phyloP scores from a whole-genome alignment of 2,113 vertebrate species.

The Colinus virginianus region DNA sequence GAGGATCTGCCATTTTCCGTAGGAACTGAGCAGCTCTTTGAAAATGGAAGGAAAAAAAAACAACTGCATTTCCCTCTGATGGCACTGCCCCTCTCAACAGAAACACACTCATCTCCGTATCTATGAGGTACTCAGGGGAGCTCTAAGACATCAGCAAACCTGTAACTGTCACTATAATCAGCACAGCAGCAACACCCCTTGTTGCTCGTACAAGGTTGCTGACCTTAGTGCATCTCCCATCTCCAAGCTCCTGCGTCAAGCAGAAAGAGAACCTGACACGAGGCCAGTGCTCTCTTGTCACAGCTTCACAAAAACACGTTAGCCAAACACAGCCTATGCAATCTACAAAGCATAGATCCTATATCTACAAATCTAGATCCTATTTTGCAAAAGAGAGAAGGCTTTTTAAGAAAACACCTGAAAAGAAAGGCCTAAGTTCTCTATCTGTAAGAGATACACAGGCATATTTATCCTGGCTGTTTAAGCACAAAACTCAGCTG shows the following conservation, averaged over 20 bases:
- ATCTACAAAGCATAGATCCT: not conserved
- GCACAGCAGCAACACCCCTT: rapidly evolving
- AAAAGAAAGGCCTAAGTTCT: not conserved
- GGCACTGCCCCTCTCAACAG: not conserved
- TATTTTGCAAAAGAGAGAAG: not conserved
- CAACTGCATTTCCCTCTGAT: not conserved
- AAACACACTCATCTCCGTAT: not conserved
- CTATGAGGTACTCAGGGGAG: not conserved
- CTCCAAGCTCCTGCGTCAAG: not conserved
- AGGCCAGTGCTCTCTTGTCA: not conserved
- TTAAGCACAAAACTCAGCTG: not conserved
- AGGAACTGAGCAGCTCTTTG: constrained; percentile 94
- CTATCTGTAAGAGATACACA: not conserved
- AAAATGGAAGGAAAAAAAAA: not conserved
- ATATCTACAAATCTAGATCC: not conserved
- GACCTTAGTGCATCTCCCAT: not conserved
- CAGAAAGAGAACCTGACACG: not conserved
- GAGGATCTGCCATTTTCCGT: constrained; percentile 97
- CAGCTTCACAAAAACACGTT: not conserved
- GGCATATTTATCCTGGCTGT: not conserved
- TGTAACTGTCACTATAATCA: not conserved
- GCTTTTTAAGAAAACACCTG: not conserved
- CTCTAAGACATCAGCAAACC: not conserved
- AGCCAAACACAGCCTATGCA: not conserved
- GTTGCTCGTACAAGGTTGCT: not conserved